Evolutionary conservation across 35 echinoderm and acorn worm species (phyloP).

Genomic region (Antedon bifida): DNA sequence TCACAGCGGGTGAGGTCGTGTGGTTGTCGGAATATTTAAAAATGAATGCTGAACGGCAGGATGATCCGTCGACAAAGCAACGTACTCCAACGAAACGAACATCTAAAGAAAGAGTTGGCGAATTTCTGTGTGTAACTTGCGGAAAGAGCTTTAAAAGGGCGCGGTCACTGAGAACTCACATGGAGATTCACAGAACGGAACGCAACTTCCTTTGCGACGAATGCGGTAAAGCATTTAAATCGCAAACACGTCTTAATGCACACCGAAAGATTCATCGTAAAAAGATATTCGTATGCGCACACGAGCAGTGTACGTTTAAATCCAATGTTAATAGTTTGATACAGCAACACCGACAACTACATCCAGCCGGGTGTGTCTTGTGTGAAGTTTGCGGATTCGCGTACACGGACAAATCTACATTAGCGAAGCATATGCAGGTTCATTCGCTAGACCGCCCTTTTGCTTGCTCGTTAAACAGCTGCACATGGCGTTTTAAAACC

Average conservation of each 20-base stretch:
- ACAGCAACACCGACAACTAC: slow-evolving; percentile 50
- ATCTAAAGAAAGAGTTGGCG: background rate
- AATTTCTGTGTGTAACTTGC: background rate
- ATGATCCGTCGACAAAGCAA: background rate
- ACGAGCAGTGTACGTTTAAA: slow-evolving; percentile 49
- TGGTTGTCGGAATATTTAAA: background rate
- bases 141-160: slow-evolving; percentile 5
- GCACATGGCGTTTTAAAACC: slow-evolving; percentile 74
- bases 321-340: slow-evolving; percentile 46
- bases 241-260: slow-evolving; percentile 29
- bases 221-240: slow-evolving; percentile 77
- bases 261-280: slow-evolving; percentile 50
- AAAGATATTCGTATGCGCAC: slow-evolving; percentile 62
- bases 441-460: slow-evolving; percentile 64
- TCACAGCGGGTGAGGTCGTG: background rate
- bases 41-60: background rate
- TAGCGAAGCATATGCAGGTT: slow-evolving; percentile 63
- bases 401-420: slow-evolving; percentile 55
- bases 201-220: slow-evolving; percentile 75
- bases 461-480: slow-evolving; percentile 51
- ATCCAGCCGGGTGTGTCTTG: slow-evolving; percentile 42
- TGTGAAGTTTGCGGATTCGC: slow-evolving; percentile 77
- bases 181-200: slow-evolving; percentile 49
- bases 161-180: slow-evolving; percentile 13
- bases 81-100: background rate